phyloP scores from a whole-genome alignment of 2,888 invertebrate species.

The Magallana nippona region DNA sequence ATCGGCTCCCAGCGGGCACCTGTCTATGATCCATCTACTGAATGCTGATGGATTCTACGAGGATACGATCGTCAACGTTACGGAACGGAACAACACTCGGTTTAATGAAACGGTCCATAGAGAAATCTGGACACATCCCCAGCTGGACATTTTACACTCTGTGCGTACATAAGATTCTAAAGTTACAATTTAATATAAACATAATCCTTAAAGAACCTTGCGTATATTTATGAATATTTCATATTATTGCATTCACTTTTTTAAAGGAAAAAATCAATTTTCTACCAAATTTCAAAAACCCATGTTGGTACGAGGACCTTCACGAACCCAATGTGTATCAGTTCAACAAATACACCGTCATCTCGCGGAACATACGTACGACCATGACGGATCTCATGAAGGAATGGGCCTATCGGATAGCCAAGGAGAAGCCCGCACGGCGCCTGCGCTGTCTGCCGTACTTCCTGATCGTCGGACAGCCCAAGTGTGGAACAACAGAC shows the following conservation, averaged over 20 bases:
- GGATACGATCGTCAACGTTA: not conserved
- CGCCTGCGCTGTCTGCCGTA: constrained; percentile 88
- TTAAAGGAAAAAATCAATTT: constrained; percentile 63
- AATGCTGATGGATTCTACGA: constrained; percentile 19
- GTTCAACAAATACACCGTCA: constrained; percentile 60
- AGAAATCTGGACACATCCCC: constrained; percentile 61
- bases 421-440: constrained; percentile 49
- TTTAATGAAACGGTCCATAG: constrained; percentile 2
- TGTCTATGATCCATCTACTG: constrained; percentile 32
- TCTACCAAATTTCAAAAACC: constrained; percentile 67
- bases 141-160: constrained; percentile 57
- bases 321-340: constrained; percentile 60
- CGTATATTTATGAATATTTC: not conserved
- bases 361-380: constrained; percentile 54
- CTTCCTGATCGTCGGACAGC: constrained; percentile 83
- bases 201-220: no score
- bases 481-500: constrained; percentile 74
- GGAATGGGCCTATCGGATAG: constrained; percentile 44
- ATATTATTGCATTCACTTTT: not conserved
- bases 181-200: no score
- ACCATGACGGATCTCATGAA: constrained; percentile 42
- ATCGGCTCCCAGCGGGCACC: not conserved
- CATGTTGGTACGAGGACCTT: constrained; percentile 72
- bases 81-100: not conserved
- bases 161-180: constrained; percentile 41